Base-by-base conservation (phyloP, 1,140 invertebrate genomes). In the Spodoptera litura region DNA sequence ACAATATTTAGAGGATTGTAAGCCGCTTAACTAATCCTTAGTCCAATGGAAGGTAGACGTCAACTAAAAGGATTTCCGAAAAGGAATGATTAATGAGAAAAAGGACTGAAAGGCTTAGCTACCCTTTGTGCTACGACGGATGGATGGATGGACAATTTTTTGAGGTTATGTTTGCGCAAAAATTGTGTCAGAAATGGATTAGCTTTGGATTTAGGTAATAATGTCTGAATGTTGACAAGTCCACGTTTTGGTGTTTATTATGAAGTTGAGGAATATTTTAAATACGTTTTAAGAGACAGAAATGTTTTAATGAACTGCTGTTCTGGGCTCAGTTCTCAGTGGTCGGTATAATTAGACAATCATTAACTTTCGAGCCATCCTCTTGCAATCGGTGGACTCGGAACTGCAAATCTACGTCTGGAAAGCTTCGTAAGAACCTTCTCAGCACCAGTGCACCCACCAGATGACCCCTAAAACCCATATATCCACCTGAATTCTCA, bases 31-130 rank as follows among this genome's bases (percentile, higher is more conserved):
- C n/a, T 51, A 5, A 25, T 64, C 70, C 78, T 66, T 52, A 44
- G 58, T 66, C 66, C 38, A 44, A 66, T 75, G 75, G 68, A 82
- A 78, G 78, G 79, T 73, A 59, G 70, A 77, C 62, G 56, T 66
- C 15, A 44, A 77, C 78, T 80, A 82, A 80, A 80, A 79, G 80
- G 80, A 80, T 80, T 84, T 82, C 58, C 76, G 52, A 81, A 82
- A 80, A 52, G 76, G 80, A 73, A 80, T 84, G 75, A 82, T 82
- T 78, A 83, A 83, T 81, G 79, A 55, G 73, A 78, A 55, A 66
- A 12, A 49, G 52, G 53, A 55, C 59, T 55, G 79, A 78, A 77
- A 31, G 58, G 52, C 66, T 74, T 64, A 49, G 27, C 61, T 44
- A 51, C 51, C 64, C 66, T 73, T 78, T 61, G 62, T 83, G 66